phyloP scores from a whole-genome alignment of 2,113 vertebrate genomes.

The Callospermophilus lateralis region DNA sequence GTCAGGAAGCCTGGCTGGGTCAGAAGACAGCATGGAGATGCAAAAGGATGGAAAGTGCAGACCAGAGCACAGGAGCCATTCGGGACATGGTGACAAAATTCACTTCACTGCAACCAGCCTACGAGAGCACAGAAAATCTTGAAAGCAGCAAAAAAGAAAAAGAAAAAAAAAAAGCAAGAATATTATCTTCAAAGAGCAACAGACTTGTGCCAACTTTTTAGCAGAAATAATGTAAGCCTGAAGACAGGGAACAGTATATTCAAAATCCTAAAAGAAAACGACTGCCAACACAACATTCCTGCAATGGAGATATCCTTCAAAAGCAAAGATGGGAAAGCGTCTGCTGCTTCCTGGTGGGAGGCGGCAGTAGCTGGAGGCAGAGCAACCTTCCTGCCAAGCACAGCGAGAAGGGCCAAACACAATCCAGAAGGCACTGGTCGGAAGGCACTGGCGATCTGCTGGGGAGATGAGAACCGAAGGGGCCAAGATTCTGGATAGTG shows the following conservation, averaged over 20 bases:
- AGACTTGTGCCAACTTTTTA: slow-evolving; percentile 49
- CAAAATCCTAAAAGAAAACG: slow-evolving; percentile 58
- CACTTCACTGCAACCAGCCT: slow-evolving; percentile 17
- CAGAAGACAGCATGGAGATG: neutral
- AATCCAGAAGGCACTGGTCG: slow-evolving; percentile 7
- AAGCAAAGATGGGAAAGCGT: slow-evolving; percentile 43
- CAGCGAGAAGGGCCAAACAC: neutral
- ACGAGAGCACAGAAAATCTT: slow-evolving; percentile 50
- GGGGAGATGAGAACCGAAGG: neutral
- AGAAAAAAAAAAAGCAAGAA: neutral
- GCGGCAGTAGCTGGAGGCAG: slow-evolving; percentile 48
- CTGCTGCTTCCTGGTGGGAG: slow-evolving; percentile 58
- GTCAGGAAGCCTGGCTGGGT: neutral
- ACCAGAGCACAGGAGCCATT: neutral
- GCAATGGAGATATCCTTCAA: slow-evolving; percentile 45
- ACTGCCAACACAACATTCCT: slow-evolving; percentile 59
- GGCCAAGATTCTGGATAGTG: neutral
- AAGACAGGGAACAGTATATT: slow-evolving; percentile 46
- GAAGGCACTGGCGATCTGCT: neutral
- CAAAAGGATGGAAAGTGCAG: neutral
- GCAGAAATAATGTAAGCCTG: slow-evolving; percentile 48
- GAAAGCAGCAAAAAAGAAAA: slow-evolving; percentile 39
- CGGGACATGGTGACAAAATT: slow-evolving; percentile 58
- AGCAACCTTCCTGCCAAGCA: slow-evolving; percentile 58
- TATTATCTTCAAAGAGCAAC: slow-evolving; percentile 37